Percentiles rank a stretch among this genome's conserved stretches.
phyloP scores from a whole-genome alignment of 2,797 vertebrate genomes.

The Potorous gilbertii region DNA sequence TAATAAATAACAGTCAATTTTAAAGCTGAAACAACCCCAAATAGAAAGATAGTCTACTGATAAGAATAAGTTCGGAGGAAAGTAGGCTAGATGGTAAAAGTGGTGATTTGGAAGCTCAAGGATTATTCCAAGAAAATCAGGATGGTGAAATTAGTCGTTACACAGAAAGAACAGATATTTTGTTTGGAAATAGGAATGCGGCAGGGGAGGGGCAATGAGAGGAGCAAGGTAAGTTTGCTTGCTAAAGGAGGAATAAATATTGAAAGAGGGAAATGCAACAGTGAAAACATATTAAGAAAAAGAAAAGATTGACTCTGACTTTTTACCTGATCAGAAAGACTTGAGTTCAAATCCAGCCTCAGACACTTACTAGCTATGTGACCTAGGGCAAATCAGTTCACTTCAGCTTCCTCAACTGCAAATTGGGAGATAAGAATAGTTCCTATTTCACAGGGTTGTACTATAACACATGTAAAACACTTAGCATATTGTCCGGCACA shows the following conservation, averaged over 20 bases:
- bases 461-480: too few species aligned
- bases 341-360: not conserved
- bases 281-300: not conserved
- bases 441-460: too few species aligned
- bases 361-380: too few species aligned
- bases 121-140: not conserved
- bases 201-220: not conserved
- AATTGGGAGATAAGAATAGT: too few species aligned
- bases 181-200: not conserved
- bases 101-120: not conserved
- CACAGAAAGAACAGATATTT: not conserved
- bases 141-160: not conserved
- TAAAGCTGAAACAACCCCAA: not conserved
- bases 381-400: too few species aligned
- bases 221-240: not conserved
- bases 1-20: not conserved
- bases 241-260: not conserved
- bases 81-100: not conserved
- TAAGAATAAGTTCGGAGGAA: not conserved
- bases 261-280: not conserved
- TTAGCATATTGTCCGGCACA: too few species aligned
- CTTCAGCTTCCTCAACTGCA: too few species aligned
- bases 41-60: not conserved
- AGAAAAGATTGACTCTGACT: not conserved
- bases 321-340: not conserved